These are phyloP conservation scores for Phoxinus dragarum DNA, from an alignment of 2,797 vertebrate species.

Conservation along the genomic window DNA sequence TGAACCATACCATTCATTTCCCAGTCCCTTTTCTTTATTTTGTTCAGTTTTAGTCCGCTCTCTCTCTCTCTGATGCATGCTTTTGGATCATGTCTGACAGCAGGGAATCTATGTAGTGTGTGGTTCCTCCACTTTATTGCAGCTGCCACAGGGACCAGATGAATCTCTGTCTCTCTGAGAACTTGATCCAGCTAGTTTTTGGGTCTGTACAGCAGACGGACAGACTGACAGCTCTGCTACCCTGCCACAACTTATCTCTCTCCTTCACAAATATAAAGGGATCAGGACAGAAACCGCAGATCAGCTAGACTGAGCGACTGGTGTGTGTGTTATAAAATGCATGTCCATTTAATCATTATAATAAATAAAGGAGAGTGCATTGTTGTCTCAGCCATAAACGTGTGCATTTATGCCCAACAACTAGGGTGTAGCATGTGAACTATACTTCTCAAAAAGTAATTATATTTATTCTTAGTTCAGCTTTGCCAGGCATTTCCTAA, in stretches of 20 bases:
- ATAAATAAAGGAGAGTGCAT: slow-evolving; percentile 60
- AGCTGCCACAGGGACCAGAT: slow-evolving; percentile 77
- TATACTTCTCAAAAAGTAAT: slow-evolving; percentile 48
- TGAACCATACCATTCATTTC: neutral
- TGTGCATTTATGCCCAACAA: slow-evolving; percentile 64
- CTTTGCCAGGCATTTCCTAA: slow-evolving; percentile 52
- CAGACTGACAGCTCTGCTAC: slow-evolving; percentile 52
- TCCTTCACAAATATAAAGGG: slow-evolving; percentile 72
- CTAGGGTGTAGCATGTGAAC: slow-evolving; percentile 65
- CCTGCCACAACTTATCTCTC: slow-evolving; percentile 22
- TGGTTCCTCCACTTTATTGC: slow-evolving; percentile 81
- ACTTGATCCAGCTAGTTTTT: slow-evolving; percentile 79
- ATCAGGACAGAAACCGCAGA: slow-evolving; percentile 60
- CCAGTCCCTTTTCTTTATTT: slow-evolving; percentile 52
- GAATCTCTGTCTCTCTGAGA: slow-evolving; percentile 73
- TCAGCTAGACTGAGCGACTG: slow-evolving; percentile 61
- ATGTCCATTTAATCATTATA: slow-evolving; percentile 61
- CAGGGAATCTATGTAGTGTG: slow-evolving; percentile 81
- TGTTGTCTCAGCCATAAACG: slow-evolving; percentile 55
- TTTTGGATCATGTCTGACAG: slow-evolving; percentile 84
- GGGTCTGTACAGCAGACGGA: slow-evolving; percentile 65
- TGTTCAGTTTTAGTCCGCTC: slow-evolving; percentile 60
- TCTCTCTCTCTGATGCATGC: slow-evolving; percentile 78
- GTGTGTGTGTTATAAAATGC: slow-evolving; percentile 55
- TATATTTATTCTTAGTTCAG: slow-evolving; percentile 35